Conservation (phyloP, 2,113 vertebrate genomes). For the Eurystomus gularis region DNA sequence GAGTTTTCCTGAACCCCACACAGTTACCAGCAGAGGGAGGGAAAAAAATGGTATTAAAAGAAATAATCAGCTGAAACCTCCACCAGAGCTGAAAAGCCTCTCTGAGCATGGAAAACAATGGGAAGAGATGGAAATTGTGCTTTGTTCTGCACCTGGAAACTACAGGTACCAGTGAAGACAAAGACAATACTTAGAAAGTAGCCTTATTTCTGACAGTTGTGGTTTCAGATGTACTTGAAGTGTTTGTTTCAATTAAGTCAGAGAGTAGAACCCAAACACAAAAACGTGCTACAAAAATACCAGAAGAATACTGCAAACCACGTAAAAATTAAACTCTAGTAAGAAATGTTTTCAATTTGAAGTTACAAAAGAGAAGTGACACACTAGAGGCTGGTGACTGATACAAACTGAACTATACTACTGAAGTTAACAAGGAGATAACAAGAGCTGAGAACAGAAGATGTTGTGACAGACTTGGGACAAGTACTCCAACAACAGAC, state of each 20-base stretch:
- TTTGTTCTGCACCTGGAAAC: not conserved
- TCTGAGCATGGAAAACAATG: not conserved
- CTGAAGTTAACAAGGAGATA: not conserved
- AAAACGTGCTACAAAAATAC: not conserved
- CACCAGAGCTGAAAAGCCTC: not conserved
- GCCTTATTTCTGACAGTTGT: not conserved
- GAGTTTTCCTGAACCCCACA: not conserved
- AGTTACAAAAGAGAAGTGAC: not conserved
- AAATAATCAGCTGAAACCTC: not conserved
- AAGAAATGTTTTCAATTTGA: not conserved
- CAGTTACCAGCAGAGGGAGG: not conserved
- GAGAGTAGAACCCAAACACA: not conserved
- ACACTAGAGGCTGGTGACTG: not conserved
- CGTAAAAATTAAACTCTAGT: not conserved
- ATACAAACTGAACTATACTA: not conserved
- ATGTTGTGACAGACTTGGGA: not conserved
- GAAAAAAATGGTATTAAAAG: no score
- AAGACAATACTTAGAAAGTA: not conserved
- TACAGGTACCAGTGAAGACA: not conserved
- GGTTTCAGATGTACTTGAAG: not conserved
- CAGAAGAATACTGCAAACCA: not conserved
- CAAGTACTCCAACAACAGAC: not conserved
- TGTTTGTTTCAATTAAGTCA: conserved; percentile 10
- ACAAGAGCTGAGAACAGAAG: not conserved
- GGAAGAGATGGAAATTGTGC: not conserved